Percentiles rank a stretch among this genome's conserved stretches.
Conservation (phyloP, 1,140 invertebrate genomes). For the Archivesica marissinica region DNA sequence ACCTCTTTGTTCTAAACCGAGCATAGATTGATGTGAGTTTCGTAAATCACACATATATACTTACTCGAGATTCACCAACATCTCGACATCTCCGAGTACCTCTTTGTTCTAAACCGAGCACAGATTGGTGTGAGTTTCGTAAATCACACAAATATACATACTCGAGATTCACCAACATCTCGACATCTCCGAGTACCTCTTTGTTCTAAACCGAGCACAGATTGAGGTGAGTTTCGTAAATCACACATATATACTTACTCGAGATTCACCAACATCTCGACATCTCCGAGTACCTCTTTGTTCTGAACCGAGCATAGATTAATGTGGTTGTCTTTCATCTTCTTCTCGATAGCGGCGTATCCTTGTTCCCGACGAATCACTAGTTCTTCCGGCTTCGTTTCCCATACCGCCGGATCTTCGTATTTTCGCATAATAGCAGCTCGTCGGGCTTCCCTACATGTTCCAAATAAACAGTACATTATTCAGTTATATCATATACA, state of each 20-base stretch:
- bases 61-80: too few relatives aligned
- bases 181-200: constrained; percentile 80
- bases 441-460: constrained; percentile 72
- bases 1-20: too few relatives aligned
- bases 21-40: too few relatives aligned
- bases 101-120: too few relatives aligned
- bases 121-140: too few relatives aligned
- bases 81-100: too few relatives aligned
- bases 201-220: constrained; percentile 74
- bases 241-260: constrained; percentile 22
- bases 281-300: constrained; percentile 79
- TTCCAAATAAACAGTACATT: too few relatives aligned
- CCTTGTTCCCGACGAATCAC: constrained; percentile 76
- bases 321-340: constrained; percentile 71
- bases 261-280: constrained; percentile 74
- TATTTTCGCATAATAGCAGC: constrained; percentile 74
- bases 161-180: constrained; percentile 70
- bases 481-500: too few relatives aligned
- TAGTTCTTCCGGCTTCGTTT: constrained; percentile 75
- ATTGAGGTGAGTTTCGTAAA: constrained; percentile 67
- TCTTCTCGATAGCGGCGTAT: constrained; percentile 79
- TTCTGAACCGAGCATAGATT: constrained; percentile 74
- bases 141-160: too few relatives aligned
- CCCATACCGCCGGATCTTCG: constrained; percentile 72
- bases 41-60: too few relatives aligned